Evolutionary conservation across 2,797 vertebrate genomes (phyloP).

Genomic region (Enteromius anoplus): DNA sequence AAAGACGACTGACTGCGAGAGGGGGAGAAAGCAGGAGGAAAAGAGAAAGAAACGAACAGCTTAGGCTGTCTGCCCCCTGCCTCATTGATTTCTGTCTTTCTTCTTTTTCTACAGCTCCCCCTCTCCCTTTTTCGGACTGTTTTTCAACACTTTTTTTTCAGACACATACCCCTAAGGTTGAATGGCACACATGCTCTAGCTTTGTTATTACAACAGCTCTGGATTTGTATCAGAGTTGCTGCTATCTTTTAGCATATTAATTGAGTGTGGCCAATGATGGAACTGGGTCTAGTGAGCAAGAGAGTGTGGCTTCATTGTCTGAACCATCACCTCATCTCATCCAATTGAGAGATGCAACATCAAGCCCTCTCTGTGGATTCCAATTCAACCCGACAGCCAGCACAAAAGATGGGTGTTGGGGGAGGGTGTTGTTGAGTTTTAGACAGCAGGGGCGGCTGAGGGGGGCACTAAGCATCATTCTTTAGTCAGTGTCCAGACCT

Average conservation of each 20-base stretch:
- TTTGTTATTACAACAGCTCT: constrained; percentile 82
- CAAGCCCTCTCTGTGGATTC: constrained; percentile 80
- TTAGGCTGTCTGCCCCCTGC: constrained; percentile 56
- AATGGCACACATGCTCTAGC: constrained; percentile 77
- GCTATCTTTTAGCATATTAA: constrained; percentile 87
- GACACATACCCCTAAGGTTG: constrained; percentile 71
- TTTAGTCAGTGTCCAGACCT: constrained; percentile 81
- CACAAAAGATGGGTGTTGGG: constrained; percentile 79
- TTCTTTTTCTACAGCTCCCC: constrained; percentile 45
- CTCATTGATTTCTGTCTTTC: constrained; percentile 71
- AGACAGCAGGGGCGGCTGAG: constrained; percentile 63
- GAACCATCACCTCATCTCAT: constrained; percentile 85
- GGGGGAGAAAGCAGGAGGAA: constrained; percentile 41
- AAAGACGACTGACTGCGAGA: constrained; percentile 63
- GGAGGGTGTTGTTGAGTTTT: constrained; percentile 55
- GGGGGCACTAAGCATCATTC: constrained; percentile 80
- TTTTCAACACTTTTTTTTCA: constrained; percentile 65
- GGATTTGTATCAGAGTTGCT: constrained; percentile 78
- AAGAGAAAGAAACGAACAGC: constrained; percentile 59
- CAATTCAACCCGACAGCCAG: constrained; percentile 81
- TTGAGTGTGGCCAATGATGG: constrained; percentile 80
- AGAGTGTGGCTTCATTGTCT: constrained; percentile 86
- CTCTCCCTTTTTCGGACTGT: constrained; percentile 51
- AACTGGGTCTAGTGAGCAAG: constrained; percentile 77
- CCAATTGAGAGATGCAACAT: constrained; percentile 85